A percentile compares a stretch with the other conserved stretches of the same genome.
Conservation (phyloP, 2,797 vertebrate genomes). For the Malacoctenus gilli region DNA sequence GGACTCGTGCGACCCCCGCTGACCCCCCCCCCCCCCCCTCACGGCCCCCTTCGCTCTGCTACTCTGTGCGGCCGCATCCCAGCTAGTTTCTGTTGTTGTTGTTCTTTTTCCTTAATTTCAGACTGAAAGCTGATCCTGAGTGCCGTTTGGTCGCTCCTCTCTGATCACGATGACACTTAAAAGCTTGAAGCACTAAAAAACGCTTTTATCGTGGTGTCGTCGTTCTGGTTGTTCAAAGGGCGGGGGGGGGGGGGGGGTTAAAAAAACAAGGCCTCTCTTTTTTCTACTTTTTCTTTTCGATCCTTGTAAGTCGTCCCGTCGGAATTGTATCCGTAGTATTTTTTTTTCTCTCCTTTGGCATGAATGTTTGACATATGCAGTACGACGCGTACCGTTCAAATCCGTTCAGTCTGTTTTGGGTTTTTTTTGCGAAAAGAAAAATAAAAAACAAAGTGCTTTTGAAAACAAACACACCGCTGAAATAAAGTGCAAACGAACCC, state of each 20-base stretch:
- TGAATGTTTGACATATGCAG: conserved; percentile 82
- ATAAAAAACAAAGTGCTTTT: conserved; percentile 83
- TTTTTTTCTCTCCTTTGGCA: conserved; percentile 66
- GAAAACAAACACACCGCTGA: conserved; percentile 78
- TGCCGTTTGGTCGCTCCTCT: conserved; percentile 65
- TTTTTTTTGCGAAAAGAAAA: too few relatives aligned
- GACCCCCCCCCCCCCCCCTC: too few relatives aligned
- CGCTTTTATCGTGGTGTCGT: conserved; percentile 79
- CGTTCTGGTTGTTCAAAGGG: conserved; percentile 59
- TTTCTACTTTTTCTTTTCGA: conserved; percentile 77
- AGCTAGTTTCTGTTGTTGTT: not conserved
- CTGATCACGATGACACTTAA: conserved; percentile 74
- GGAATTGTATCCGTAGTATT: conserved; percentile 68
- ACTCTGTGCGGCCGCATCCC: too few relatives aligned
- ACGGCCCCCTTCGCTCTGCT: too few relatives aligned
- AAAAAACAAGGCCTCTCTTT: conserved; percentile 73
- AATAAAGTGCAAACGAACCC: conserved; percentile 80
- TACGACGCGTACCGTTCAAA: conserved; percentile 74
- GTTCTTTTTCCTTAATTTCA: conserved; percentile 29
- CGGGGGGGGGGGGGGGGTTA: not conserved
- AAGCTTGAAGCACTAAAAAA: conserved; percentile 82
- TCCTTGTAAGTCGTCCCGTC: conserved; percentile 72
- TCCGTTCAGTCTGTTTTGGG: conserved; percentile 80
- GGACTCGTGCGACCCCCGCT: too few relatives aligned
- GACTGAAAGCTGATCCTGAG: conserved; percentile 56